Percentiles rank a stretch among this genome's conserved stretches.
Conservation (phyloP, 2,113 vertebrate species). For the Tonatia bakeri region DNA sequence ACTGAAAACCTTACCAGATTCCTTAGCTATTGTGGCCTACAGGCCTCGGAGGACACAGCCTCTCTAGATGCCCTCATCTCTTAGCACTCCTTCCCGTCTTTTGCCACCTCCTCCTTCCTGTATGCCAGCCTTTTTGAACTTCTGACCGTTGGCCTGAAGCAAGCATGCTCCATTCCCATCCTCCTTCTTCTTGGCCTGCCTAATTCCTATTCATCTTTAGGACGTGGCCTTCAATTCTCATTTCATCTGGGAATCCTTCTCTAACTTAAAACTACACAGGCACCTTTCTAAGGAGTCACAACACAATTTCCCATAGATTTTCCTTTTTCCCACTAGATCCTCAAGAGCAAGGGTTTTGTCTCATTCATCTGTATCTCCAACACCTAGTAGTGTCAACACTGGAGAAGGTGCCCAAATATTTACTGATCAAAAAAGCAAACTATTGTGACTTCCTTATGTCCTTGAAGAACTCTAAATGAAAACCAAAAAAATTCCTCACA, state of each 20-base stretch:
- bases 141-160: not conserved
- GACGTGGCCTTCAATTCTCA: not conserved
- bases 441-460: not conserved
- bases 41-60: not conserved
- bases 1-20: slow-evolving; percentile 9
- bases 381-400: not conserved
- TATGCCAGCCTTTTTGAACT: not conserved
- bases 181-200: not conserved
- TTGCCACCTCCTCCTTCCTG: not conserved
- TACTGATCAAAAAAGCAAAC: not conserved
- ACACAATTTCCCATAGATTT: not conserved
- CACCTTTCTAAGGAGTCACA: not conserved
- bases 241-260: not conserved
- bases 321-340: not conserved
- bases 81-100: not conserved
- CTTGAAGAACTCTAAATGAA: not conserved
- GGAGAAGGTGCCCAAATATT: not conserved
- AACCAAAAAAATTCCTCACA: not conserved
- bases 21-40: not conserved
- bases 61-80: not conserved
- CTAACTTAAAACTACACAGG: not conserved
- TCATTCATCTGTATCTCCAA: not conserved
- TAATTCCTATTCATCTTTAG: not conserved
- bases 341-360: not conserved
- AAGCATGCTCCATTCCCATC: not conserved